Evolutionary conservation across 2,113 vertebrate species (phyloP), one percentile per base, ranked within the genome.

Genomic region (Oxyura jamaicensis): DNA sequence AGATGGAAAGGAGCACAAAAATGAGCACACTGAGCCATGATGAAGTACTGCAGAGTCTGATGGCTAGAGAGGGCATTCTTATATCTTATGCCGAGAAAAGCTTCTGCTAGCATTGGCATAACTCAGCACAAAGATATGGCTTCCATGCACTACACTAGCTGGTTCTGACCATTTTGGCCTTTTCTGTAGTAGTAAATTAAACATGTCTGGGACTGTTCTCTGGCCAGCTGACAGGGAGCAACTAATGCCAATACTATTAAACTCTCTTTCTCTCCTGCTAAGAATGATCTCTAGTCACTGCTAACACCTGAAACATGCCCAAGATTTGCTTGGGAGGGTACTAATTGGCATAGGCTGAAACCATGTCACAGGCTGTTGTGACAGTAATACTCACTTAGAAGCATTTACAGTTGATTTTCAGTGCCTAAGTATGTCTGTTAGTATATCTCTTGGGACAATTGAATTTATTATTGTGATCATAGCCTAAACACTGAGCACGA

Each of bases 191-290:
- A 56, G 48, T 88, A 79, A 91, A 92, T 92, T 44, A 92, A 78
- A 79, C 62, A 20, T 19, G 42, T 68, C 91, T 93, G 65, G 56
- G 86, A 53, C 66, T 89, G 56, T 59, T 92, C 41, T 80, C 73
- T 93, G 93, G 93, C 86, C 69, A 87, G 48, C 58, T 95, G 91
- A 84, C 74, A 96, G 53, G 42, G 41, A 95, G 53, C 56, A 69
- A 58, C 89, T 96, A 93, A 92, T 73, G 77, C 48, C 35, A 89
- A 62, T 69, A 48, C 59, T 84, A 44, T 89, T 87, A 95, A 89
- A 79, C 22, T 78, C 69, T 42, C 69, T 82, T 78, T 92, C 50
- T 84, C 46, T 95, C 88, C 46, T 25, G 14, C 63, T 83, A 86
- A n/a, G 44, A 95, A 73, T 16, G 20, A 44, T 77, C 41, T 63